Percentiles rank a stretch among this genome's conserved stretches.
phyloP scores from a whole-genome alignment of 2,113 vertebrate species.

The Acanthochromis polyacanthus region DNA sequence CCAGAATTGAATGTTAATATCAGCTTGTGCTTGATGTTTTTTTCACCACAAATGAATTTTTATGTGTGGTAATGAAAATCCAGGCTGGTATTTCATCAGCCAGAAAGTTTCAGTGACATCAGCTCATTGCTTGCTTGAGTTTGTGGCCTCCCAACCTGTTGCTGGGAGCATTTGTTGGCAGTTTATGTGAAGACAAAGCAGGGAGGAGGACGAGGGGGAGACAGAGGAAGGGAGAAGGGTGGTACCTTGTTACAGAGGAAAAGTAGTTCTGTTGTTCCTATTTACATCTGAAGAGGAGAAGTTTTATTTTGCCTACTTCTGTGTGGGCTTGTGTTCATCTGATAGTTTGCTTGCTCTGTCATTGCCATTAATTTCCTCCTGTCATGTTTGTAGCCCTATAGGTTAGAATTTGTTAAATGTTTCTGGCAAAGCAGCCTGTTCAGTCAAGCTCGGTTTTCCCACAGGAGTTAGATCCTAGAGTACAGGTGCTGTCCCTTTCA shows the following conservation, averaged over 20 bases:
- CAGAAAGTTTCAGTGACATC: conserved; percentile 47
- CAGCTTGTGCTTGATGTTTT: not conserved
- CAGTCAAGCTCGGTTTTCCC: too few species aligned
- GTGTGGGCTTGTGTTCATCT: not conserved
- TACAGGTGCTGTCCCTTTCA: not conserved
- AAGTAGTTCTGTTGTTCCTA: not conserved
- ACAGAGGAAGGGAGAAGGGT: not conserved
- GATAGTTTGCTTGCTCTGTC: too few species aligned
- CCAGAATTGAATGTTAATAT: not conserved
- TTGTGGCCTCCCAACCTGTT: not conserved
- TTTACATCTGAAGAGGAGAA: not conserved
- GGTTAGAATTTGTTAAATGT: not conserved
- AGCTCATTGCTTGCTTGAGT: not conserved
- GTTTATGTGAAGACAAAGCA: conserved; percentile 24
- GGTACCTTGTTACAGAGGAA: conserved; percentile 2
- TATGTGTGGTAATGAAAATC: not conserved
- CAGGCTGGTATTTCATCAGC: conserved; percentile 56
- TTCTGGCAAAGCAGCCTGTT: too few species aligned
- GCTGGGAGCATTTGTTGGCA: conserved; percentile 3
- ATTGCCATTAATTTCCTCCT: not conserved
- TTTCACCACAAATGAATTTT: not conserved
- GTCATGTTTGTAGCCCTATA: not conserved
- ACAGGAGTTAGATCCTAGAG: not conserved
- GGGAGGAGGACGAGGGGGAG: not conserved
- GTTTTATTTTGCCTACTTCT: not conserved